Evolutionary conservation across 37 sponge, comb jelly and placozoan genomes (phyloP).

Genomic region (Ianthella basta): DNA sequence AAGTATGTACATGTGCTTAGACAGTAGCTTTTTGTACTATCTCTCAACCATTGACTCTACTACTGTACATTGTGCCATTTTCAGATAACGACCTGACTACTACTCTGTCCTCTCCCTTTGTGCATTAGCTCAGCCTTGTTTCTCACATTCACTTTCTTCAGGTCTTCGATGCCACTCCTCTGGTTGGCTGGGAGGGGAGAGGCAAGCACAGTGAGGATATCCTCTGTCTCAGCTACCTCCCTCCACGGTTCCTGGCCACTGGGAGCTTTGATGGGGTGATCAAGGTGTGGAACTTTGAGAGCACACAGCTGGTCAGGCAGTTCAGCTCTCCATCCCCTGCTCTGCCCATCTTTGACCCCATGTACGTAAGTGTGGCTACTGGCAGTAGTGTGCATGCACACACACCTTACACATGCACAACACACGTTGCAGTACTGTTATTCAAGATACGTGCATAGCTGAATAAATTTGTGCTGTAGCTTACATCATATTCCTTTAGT

Average conservation of each 20-base stretch:
- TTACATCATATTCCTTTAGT: too few species aligned
- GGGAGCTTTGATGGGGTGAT: slow-evolving; percentile 97
- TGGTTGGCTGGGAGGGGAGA: slow-evolving; percentile 55
- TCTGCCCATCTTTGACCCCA: slow-evolving; percentile 30
- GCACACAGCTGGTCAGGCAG: slow-evolving; percentile 66
- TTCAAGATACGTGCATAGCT: too few species aligned
- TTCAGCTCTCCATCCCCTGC: slow-evolving; percentile 40
- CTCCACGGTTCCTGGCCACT: slow-evolving; percentile 90
- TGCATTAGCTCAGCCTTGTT: background rate
- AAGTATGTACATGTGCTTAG: background rate
- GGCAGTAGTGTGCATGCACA: too few species aligned
- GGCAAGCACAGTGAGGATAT: slow-evolving; percentile 83
- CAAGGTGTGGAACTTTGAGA: slow-evolving; percentile 90
- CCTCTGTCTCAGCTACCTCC: slow-evolving; percentile 72
- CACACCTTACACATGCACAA: too few species aligned
- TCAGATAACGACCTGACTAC: too few species aligned
- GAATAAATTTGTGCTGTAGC: too few species aligned
- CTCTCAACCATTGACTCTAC: too few species aligned
- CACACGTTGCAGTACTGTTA: too few species aligned
- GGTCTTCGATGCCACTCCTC: slow-evolving; percentile 51
- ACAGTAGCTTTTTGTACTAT: too few species aligned
- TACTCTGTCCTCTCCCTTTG: too few species aligned
- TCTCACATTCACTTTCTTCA: slow-evolving; percentile 18
- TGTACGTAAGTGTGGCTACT: slow-evolving; percentile 18
- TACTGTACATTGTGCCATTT: too few species aligned